Evolutionary conservation across 2,113 vertebrate genomes (phyloP).

Genomic region (Syngnathus scovelli): DNA sequence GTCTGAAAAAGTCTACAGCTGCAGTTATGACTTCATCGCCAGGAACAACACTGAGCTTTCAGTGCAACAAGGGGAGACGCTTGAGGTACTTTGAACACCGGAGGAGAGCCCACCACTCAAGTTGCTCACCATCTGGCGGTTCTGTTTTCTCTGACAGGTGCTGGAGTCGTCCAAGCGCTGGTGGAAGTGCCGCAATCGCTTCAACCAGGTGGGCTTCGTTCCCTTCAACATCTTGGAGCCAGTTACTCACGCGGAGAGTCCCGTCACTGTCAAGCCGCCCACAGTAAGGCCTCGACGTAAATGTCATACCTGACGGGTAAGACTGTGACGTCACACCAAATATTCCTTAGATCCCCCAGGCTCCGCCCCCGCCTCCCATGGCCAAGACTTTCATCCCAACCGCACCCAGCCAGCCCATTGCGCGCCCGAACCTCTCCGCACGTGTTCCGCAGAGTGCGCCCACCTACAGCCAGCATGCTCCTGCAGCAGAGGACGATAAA

Average conservation of each 20-base stretch:
- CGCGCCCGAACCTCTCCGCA: conserved; percentile 18
- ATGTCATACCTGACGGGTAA: no score
- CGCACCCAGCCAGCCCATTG: conserved; percentile 33
- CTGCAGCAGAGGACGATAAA: conserved; percentile 62
- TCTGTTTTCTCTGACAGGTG: conserved; percentile 58
- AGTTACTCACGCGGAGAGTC: conserved; percentile 56
- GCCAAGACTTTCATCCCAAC: conserved; percentile 24
- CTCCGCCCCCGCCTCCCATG: conserved; percentile 37
- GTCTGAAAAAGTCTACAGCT: conserved; percentile 64
- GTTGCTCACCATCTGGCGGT: not conserved
- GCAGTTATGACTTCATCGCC: conserved; percentile 84
- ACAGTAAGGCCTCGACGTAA: conserved; percentile 38
- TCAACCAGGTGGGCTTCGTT: conserved; percentile 73
- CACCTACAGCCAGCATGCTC: conserved; percentile 35
- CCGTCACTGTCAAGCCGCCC: conserved; percentile 25
- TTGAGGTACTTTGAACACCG: conserved; percentile 69
- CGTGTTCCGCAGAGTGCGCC: conserved; percentile 48
- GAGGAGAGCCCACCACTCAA: not conserved
- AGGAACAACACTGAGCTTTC: conserved; percentile 85
- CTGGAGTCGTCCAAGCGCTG: conserved; percentile 77
- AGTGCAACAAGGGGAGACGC: conserved; percentile 72
- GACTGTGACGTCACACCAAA: not conserved
- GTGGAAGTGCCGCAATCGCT: conserved; percentile 79
- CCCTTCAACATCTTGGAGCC: conserved; percentile 79
- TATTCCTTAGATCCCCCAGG: conserved; percentile 36